phyloP scores from a whole-genome alignment of 1,140 invertebrate genomes.

The Zophobas atratus region DNA sequence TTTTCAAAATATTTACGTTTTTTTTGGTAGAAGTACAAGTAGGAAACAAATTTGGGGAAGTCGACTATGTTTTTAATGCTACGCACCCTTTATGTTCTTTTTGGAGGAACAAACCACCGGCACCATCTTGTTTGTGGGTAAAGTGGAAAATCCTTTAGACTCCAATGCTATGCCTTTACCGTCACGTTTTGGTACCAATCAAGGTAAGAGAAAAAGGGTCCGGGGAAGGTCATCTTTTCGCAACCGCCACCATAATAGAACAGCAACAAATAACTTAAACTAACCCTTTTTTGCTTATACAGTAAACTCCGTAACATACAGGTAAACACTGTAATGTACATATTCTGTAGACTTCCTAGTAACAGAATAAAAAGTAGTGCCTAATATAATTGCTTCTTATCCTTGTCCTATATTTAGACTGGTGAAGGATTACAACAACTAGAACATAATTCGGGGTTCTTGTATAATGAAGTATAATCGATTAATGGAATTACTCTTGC shows the following conservation, averaged over 20 bases:
- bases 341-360: neutral
- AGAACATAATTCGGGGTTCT: neutral
- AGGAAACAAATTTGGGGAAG: slow-evolving; percentile 80
- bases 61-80: slow-evolving; percentile 74
- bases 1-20: slow-evolving; percentile 49
- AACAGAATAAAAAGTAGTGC: neutral
- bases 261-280: slow-evolving; percentile 1
- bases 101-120: slow-evolving; percentile 82
- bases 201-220: slow-evolving; percentile 24
- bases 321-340: neutral
- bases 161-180: slow-evolving; percentile 43
- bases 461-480: neutral
- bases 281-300: too few relatives aligned
- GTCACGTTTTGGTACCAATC: slow-evolving; percentile 8
- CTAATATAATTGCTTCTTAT: neutral
- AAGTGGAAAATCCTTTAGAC: slow-evolving; percentile 75
- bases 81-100: slow-evolving; percentile 84
- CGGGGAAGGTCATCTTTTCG: slow-evolving; percentile 19
- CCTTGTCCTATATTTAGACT: neutral
- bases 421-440: neutral
- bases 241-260: slow-evolving; percentile 3
- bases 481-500: slow-evolving; percentile 1
- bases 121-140: slow-evolving; percentile 81
- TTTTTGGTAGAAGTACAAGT: slow-evolving; percentile 74
- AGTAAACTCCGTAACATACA: too few relatives aligned